These are phyloP conservation scores for Orchesellides sinensis DNA, from an alignment of 2,888 invertebrate species.

Conservation along the genomic window DNA sequence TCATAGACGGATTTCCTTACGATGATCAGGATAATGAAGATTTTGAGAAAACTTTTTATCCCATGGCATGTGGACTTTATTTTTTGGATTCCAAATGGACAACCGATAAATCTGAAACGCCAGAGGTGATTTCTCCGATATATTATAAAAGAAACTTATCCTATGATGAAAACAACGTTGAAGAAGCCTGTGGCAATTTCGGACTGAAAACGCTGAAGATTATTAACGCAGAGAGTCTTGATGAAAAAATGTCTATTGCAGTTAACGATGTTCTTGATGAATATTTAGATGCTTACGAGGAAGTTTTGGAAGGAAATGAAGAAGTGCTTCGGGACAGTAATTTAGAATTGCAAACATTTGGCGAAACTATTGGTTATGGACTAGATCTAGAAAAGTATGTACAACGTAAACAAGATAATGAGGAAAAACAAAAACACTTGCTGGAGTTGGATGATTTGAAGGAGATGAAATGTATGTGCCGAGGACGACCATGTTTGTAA, in stretches of 20 bases:
- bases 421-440: neutral
- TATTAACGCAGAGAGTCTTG: conserved; percentile 42
- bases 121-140: conserved; percentile 31
- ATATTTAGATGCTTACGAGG: conserved; percentile 54
- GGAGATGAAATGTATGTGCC: conserved; percentile 1
- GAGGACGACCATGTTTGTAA: neutral
- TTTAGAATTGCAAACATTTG: conserved; percentile 50
- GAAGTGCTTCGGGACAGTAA: conserved; percentile 38
- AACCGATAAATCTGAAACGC: conserved; percentile 11
- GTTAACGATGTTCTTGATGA: conserved; percentile 41
- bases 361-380: conserved; percentile 43
- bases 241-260: conserved; percentile 39
- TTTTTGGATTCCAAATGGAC: conserved; percentile 58
- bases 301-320: conserved; percentile 50
- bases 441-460: conserved; percentile 41
- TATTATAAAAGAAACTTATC: conserved; percentile 18
- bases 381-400: conserved; percentile 39
- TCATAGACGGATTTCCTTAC: conserved; percentile 67
- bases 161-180: conserved; percentile 40
- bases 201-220: conserved; percentile 57
- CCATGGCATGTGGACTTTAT: conserved; percentile 57
- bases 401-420: neutral
- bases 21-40: conserved; percentile 52
- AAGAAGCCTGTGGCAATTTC: conserved; percentile 47
- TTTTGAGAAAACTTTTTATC: conserved; percentile 65